A percentile compares a stretch with the other conserved stretches of the same genome.
Conservation (phyloP, 2,113 vertebrate species). For the Saiga tatarica region DNA sequence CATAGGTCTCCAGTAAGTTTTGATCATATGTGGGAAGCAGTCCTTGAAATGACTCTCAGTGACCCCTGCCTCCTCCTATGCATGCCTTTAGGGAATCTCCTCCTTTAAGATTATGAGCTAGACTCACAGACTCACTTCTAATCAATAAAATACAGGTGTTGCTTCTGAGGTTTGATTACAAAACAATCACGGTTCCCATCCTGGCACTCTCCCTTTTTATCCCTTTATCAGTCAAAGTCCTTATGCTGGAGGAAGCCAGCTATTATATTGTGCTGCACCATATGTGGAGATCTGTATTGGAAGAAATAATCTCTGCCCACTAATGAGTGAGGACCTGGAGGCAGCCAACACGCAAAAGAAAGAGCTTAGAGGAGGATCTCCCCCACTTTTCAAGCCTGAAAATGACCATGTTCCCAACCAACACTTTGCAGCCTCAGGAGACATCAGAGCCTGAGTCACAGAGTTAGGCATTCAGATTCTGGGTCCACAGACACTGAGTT, state of each 20-base stretch:
- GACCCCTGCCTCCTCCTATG: neutral
- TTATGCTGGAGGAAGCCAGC: neutral
- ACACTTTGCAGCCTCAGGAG: neutral
- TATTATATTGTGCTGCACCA: neutral
- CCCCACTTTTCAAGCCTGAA: neutral
- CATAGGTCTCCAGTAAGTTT: neutral
- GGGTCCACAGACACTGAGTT: neutral
- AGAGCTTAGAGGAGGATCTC: too few relatives aligned
- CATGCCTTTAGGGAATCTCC: neutral
- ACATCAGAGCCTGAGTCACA: neutral
- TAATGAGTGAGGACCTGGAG: neutral
- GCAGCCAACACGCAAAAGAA: accelerated
- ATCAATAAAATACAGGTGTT: neutral
- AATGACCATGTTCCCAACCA: accelerated
- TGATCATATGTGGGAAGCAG: neutral
- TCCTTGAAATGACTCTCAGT: neutral
- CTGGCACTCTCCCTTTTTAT: neutral
- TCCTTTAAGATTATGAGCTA: neutral
- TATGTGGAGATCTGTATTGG: accelerated
- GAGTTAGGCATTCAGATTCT: neutral
- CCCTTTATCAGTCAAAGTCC: too few relatives aligned
- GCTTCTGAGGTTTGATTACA: neutral
- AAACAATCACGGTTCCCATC: neutral
- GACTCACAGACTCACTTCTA: neutral
- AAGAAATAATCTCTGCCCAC: neutral